phyloP scores from a whole-genome alignment of 2,113 vertebrate genomes.

The Oncorhynchus nerka region DNA sequence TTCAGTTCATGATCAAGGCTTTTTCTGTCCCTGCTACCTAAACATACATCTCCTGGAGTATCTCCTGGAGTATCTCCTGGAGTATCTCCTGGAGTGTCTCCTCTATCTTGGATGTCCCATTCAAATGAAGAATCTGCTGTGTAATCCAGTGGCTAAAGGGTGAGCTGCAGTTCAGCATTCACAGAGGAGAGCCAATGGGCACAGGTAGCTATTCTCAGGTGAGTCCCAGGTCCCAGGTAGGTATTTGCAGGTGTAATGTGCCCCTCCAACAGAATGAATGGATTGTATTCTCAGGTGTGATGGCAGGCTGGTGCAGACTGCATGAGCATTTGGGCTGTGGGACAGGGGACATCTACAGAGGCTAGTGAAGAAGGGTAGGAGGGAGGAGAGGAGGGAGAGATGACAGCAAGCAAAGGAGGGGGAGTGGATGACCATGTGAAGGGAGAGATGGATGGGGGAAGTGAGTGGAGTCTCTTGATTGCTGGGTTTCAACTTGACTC shows the following conservation, averaged over 20 bases:
- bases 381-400: neutral
- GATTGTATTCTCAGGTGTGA: conserved; percentile 19
- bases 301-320: neutral
- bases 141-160: too few species aligned
- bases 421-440: neutral
- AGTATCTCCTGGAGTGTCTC: neutral
- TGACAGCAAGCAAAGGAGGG: neutral
- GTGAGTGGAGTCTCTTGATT: neutral
- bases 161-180: neutral
- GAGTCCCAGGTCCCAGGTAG: neutral
- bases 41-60: too few species aligned
- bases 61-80: too few species aligned
- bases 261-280: neutral
- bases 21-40: too few species aligned
- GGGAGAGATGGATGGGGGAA: neutral
- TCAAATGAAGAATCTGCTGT: too few species aligned
- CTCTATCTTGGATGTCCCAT: too few species aligned
- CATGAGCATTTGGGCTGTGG: conserved; percentile 23
- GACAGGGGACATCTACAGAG: neutral
- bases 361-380: neutral
- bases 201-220: conserved; percentile 10
- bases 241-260: conserved; percentile 2
- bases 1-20: neutral
- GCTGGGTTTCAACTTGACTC: conserved; percentile 16
- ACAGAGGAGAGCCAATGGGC: neutral